Evolutionary conservation across 2,888 invertebrate species (phyloP), one percentile per base, ranked within the genome.

Genomic region (Pseudanteris insignis): DNA sequence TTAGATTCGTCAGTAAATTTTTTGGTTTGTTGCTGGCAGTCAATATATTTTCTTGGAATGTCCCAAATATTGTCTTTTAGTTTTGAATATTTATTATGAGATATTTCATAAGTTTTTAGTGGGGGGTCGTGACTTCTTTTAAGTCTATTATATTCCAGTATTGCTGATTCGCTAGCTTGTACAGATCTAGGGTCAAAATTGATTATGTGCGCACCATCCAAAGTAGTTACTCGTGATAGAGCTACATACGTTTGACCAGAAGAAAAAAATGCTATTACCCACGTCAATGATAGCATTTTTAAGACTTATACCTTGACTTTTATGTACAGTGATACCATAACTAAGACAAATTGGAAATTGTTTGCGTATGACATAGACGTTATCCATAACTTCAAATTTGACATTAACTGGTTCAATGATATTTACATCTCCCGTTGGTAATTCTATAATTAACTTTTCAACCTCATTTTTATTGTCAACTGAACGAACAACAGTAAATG

Each of bases 281-380:
- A 26, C 44, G 25, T 44, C 33, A 7, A 46, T 10, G 8, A 46
- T 12, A 12, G 34, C 46, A 18, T 36, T 46, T 15, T 26, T 2
- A 6, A 36, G 18, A 28, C 46, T 46, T n/a, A 46, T n/a, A 5
- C 46, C 46, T 28, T 46, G 46, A 46, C 34, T 36, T 47, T 67
- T 70, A 34, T 67, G 67, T 11, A 70, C 66, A 1, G 69, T 70
- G 1, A 69, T 65, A 3, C 60, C 69, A 40, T 71, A 71, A 28
- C 69, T 65, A 3, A 70, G 5, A 40, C 40, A 61, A 8, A 68
- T 34, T 12, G 68, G 65, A 54, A 71, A 71, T 55, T 69, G 67
- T 43, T 65, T 64, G 36, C 37, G 28, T 9, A 47, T 47, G 8
- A 47, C 21, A 13, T 18, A 47, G 2, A 29, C 47, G 1, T 30